Conservation (phyloP, 2,113 vertebrate species). For the Hucho hucho region DNA sequence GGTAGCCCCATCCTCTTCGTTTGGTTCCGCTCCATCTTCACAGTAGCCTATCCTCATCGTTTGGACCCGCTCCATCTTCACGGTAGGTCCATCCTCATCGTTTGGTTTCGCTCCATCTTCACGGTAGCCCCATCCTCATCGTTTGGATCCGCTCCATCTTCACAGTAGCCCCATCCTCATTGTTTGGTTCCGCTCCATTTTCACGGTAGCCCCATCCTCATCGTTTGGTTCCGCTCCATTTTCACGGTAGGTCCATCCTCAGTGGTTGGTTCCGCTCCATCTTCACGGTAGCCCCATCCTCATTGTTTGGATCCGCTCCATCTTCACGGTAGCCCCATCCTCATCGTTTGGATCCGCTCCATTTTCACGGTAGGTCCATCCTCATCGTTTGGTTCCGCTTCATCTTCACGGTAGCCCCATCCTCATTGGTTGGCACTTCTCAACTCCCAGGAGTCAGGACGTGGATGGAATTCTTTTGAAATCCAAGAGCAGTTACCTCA, state of each 20-base stretch:
- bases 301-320: conserved; percentile 19
- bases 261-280: background rate
- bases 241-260: conserved; percentile 15
- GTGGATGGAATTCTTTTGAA: conserved; percentile 10
- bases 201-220: background rate
- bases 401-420: conserved; percentile 17
- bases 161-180: conserved; percentile 9
- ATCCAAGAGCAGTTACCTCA: conserved; percentile 7
- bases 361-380: background rate
- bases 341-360: background rate
- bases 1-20: too few species aligned
- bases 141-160: conserved; percentile 28
- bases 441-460: conserved; percentile 15
- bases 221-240: conserved; percentile 18
- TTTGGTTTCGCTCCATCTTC: background rate
- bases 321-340: conserved; percentile 16
- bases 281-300: background rate
- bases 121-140: background rate
- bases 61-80: conserved; percentile 28
- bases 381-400: conserved; percentile 21
- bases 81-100: conserved; percentile 9
- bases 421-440: conserved; percentile 13
- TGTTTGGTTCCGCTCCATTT: background rate
- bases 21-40: background rate
- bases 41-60: conserved; percentile 11